Base-by-base conservation (phyloP, 2,888 invertebrate genomes). In the Pollenia labialis region DNA sequence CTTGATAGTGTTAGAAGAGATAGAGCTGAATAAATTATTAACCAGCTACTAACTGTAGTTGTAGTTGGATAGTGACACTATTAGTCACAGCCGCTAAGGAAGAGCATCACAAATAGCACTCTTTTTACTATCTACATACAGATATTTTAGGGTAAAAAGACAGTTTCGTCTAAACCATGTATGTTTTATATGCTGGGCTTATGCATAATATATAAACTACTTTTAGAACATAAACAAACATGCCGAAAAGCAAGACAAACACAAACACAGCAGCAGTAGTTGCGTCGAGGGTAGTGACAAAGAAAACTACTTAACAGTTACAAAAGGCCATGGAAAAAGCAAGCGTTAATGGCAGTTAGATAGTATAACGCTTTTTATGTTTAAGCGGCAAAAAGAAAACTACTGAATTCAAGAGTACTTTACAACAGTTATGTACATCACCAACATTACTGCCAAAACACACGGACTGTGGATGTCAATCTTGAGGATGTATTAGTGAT, bases 291-390 rank as follows among this genome's bases (percentile, higher is more conserved):
- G 60, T 48, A 76, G 84, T 64, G 56, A 60, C 74, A 84, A 81
- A 84, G 64, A 77, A 66, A 84, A 87, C 87, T 81, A 87, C 81
- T 87, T 84, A 81, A 82, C 85, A 82, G 54, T 69, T 75, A 69
- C 81, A 66, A 84, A 75, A 76, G 87, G 75, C 87, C 80, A 74
- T 74, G 86, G 44, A n/a, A 77, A 82, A 85, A 62, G 80, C 66
- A 85, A 80, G 87, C 88, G 82, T 88, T 88, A 88, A 88, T 87
- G 81, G 82, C 85, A 81, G 69, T 32, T 32, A 32, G 32, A 76
- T 66, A 81, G 77, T 81, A 60, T 79, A 81, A 81, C 48, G 79
- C 69, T 86, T 85, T 87, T 83, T 83, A 85, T 85, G 68, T 58
- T n/a, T 46, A 66, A 77, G 79, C 62, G 60, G 23, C 46, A 68